Conservation (phyloP, 2,888 invertebrate genomes). For the Machimus rusticus region DNA sequence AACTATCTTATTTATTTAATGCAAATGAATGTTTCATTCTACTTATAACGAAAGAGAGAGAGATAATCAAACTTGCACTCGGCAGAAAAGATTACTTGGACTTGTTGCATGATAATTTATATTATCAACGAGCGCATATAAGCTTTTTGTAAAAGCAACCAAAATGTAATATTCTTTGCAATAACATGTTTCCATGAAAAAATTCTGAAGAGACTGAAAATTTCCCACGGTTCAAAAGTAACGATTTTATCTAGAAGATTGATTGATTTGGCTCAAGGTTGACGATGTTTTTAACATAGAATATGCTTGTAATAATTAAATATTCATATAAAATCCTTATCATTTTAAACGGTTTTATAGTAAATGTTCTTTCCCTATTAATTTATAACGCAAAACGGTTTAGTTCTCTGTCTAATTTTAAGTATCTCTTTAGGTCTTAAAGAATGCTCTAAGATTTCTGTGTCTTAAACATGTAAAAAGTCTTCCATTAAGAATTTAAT, state of each 20-base stretch:
- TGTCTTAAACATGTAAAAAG: constrained; percentile 64
- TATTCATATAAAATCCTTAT: background rate
- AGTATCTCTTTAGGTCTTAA: constrained; percentile 26
- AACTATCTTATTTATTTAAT: background rate
- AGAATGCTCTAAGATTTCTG: constrained; percentile 61
- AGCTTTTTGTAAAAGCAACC: too few relatives aligned
- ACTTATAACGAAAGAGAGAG: too few relatives aligned
- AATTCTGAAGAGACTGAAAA: background rate
- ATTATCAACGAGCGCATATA: background rate
- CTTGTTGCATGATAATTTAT: too few relatives aligned
- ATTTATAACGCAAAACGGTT: background rate
- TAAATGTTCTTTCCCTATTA: background rate
- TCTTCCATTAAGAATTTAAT: constrained; percentile 59
- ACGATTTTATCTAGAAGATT: background rate
- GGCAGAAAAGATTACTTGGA: too few relatives aligned
- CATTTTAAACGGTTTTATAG: background rate
- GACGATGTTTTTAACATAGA: background rate
- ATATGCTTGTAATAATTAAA: background rate
- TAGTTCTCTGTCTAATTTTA: background rate
- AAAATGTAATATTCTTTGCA: background rate
- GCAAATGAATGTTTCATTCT: background rate
- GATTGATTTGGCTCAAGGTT: background rate
- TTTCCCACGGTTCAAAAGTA: background rate
- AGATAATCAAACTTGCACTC: background rate
- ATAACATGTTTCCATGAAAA: background rate